Evolutionary conservation across 2,888 invertebrate species (phyloP), one percentile per base, ranked within the genome.

Genomic region (Clistopyga incitator): DNA sequence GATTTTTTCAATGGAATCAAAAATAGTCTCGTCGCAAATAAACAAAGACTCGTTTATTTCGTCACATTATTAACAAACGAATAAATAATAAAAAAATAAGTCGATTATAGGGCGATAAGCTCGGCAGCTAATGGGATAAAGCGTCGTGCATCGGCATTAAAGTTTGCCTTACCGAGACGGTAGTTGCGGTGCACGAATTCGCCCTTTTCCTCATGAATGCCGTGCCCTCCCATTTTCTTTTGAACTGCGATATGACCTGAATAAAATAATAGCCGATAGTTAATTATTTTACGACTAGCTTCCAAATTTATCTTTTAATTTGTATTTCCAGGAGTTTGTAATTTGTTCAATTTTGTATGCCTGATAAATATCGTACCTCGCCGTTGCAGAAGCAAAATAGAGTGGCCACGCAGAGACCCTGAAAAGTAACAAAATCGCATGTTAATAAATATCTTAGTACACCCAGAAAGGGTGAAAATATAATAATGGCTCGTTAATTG

Each of bases 301-400:
- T 38, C 38, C 2, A 10, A 38, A 38, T 38, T 8, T 38, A 38
- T 2, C 1, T 29, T 29, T 3, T 29, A 29, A 29, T 29, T 29
- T 29, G 29, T 29, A 4, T 10, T 38, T 38, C 38, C 38, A 38
- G 38, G 8, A 38, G 38, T 38, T 38, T 38, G 38, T 38, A 38
- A 38, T 10, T 38, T 38, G 8, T 10, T 38, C n/a, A n/a, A 38
- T 6, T 38, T 11, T 4, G 45, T 3, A 6, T 45, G 6, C 10
- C 61, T 68, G 47, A 59, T 34, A 8, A 8, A n/a, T n/a, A 76
- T 92, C 94, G 94, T 94, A 98, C 98, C 96, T 98, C 98, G 87
- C 98, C 98, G 92, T 98, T 98, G 94, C 97, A 98, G 95, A 98
- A 98, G 93, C 98, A 98, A 94, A 98, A 98, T 71, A 98, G 95